These are phyloP conservation scores for Sparus aurata DNA, from an alignment of 2,797 vertebrate genomes.

Conservation along the genomic window DNA sequence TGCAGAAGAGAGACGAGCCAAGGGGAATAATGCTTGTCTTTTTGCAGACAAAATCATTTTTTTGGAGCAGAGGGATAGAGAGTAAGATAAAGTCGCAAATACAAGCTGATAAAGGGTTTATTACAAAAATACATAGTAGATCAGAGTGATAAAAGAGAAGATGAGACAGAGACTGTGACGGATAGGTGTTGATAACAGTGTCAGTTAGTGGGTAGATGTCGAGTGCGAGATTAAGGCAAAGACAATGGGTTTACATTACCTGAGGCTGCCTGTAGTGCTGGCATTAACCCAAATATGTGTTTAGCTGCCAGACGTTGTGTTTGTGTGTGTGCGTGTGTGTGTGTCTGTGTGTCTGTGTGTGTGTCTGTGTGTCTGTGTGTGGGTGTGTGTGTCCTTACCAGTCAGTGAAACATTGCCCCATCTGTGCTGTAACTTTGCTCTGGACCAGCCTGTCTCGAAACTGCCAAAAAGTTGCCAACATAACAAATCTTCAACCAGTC, in stretches of 20 bases:
- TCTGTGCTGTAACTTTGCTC: slow-evolving; percentile 11
- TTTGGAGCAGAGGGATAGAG: neutral
- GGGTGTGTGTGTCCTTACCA: neutral
- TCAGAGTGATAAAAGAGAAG: neutral
- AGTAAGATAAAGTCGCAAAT: neutral
- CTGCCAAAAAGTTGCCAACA: neutral
- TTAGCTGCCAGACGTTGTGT: neutral
- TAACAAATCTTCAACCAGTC: neutral
- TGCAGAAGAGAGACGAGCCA: neutral
- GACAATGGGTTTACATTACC: neutral
- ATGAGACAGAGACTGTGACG: neutral
- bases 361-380: neutral
- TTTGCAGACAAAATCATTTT: neutral
- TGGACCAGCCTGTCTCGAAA: neutral
- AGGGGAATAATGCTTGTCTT: neutral
- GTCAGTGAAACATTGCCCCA: slow-evolving; percentile 2
- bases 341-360: neutral
- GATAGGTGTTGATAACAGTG: slow-evolving; percentile 19
- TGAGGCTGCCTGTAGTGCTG: slow-evolving; percentile 2
- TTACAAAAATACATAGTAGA: neutral
- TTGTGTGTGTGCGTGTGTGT: neutral
- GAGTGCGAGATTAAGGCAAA: slow-evolving; percentile 15
- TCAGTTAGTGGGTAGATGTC: slow-evolving; percentile 2
- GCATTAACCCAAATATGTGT: slow-evolving; percentile 17
- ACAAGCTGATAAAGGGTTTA: neutral